Percentiles rank a stretch among this genome's conserved stretches.
These are phyloP conservation scores for Leucopsar rothschildi DNA, from an alignment of 2,113 vertebrate species.

Conservation along the genomic window DNA sequence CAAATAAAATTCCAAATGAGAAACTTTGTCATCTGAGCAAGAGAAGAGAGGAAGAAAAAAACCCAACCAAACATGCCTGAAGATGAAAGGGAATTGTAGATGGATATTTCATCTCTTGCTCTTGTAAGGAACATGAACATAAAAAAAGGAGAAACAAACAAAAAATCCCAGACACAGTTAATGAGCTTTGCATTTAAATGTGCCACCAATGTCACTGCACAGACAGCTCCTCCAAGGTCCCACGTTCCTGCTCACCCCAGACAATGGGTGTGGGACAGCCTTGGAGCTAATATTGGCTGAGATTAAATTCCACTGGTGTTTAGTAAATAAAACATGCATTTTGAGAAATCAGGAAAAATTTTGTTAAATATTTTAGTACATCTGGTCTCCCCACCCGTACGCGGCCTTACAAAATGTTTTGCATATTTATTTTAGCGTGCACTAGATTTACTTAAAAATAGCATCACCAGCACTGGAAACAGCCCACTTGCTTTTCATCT, in stretches of 20 bases:
- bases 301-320: background rate
- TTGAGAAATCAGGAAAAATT: conserved; percentile 10
- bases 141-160: background rate
- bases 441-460: conserved; percentile 67
- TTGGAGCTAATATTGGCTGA: background rate
- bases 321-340: conserved; percentile 32
- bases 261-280: background rate
- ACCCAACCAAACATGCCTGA: background rate
- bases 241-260: background rate
- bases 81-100: conserved; percentile 47
- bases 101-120: conserved; percentile 5
- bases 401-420: conserved; percentile 50
- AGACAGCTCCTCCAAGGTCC: background rate
- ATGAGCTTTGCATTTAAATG: conserved; percentile 58
- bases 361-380: conserved; percentile 70
- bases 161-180: conserved; percentile 22
- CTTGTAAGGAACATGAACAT: background rate
- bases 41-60: background rate
- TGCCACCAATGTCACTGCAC: background rate
- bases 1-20: conserved; percentile 25
- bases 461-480: conserved; percentile 46
- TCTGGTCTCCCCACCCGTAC: conserved; percentile 25
- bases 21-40: conserved; percentile 47
- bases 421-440: conserved; percentile 60
- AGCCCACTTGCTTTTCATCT: conserved; percentile 59